Base-by-base conservation (phyloP, 1,140 invertebrate genomes). In the Aphaenogaster rudis region DNA sequence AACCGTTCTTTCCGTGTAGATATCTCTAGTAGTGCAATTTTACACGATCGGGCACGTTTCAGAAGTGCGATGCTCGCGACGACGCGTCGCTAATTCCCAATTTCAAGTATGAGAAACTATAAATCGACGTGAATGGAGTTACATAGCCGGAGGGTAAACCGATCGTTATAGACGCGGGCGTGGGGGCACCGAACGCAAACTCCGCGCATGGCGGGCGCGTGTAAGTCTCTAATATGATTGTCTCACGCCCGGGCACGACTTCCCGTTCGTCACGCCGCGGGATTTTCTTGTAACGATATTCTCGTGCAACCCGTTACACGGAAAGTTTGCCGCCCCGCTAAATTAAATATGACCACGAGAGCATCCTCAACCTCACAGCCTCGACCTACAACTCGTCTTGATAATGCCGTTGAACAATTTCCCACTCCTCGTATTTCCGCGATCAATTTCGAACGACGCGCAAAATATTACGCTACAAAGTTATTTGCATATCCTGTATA, bases 51-150 rank as follows among this genome's bases (percentile, higher is more conserved):
- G 7, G 36, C 57, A 71, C 50, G 63, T 52, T 15, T 39, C 9
- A 33, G 21, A 86, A 59, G 57, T 89, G 57, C 63, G 57, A 63
- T 42, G 21, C 33, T 63, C 57, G 77, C 59, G 13, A 50, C 50
- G 52, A 87, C 39, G 48, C 48, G 77, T 50, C 33, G 84, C 84
- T 90, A 90, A 87, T 89, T 90, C 85, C 64, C 88, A 90, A 90
- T 90, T 90, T 90, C 84, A 89, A 89, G 72, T 88, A 77, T 85
- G 77, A 72, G 64, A 78, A 89, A 89, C 88, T 77, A 87, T 90
- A 89, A 90, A 90, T 90, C 88, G 84, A 82, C 77, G 88, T 7
- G 57, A 50, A 87, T 59, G 36, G 64, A 66, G 71, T 82, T 89
- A 90, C 85, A 66, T 82, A 72, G 52, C 85, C 77, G 84, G 76